phyloP scores from a whole-genome alignment of 2,888 invertebrate species.

The Trichogramma evanescens region DNA sequence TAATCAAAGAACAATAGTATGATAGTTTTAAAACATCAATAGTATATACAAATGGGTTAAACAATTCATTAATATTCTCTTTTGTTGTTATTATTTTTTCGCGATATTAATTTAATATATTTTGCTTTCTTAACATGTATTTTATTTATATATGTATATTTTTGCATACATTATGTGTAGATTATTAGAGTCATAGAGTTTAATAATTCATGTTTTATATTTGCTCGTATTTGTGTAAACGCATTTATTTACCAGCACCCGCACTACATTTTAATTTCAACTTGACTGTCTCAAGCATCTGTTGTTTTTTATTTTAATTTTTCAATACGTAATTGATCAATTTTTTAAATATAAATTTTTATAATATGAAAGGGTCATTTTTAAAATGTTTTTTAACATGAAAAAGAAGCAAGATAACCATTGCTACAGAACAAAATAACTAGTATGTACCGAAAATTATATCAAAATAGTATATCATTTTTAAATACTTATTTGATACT shows the following conservation, averaged over 20 bases:
- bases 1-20: conserved; percentile 39
- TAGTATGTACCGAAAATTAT: too few relatives aligned
- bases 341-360: too few relatives aligned
- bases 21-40: conserved; percentile 46
- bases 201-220: conserved; percentile 34
- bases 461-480: too few relatives aligned
- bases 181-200: conserved; percentile 32
- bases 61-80: conserved; percentile 40
- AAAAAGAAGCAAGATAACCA: too few relatives aligned
- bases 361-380: too few relatives aligned
- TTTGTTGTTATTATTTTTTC: conserved; percentile 27
- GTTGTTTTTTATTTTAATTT: too few relatives aligned
- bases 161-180: conserved; percentile 34
- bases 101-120: conserved; percentile 27
- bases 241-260: conserved; percentile 28
- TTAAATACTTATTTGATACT: too few relatives aligned
- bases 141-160: conserved; percentile 31
- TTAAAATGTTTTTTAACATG: too few relatives aligned
- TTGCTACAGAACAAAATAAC: too few relatives aligned
- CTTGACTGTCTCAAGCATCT: too few relatives aligned
- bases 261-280: too few relatives aligned
- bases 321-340: too few relatives aligned
- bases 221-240: conserved; percentile 42
- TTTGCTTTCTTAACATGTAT: conserved; percentile 25
- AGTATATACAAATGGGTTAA: conserved; percentile 48